These are phyloP conservation scores for Gymnorhina tibicen DNA, from an alignment of 2,113 vertebrate species.

Conservation along the genomic window DNA sequence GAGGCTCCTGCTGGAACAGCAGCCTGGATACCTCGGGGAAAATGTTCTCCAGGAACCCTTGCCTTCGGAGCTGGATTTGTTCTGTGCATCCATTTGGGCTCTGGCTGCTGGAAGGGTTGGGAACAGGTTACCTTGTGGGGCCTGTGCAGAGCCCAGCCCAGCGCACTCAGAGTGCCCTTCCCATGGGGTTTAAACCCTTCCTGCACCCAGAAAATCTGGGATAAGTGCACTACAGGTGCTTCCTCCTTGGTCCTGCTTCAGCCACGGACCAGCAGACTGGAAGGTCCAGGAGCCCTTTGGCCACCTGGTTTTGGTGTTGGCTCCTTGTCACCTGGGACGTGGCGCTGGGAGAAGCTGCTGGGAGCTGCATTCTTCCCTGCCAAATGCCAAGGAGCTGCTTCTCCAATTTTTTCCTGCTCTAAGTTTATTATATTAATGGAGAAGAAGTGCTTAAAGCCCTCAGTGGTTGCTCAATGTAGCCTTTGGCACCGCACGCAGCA, in stretches of 20 bases:
- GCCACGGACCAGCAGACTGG: not conserved
- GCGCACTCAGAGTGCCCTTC: not conserved
- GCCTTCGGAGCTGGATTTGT: not conserved
- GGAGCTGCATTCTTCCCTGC: not conserved
- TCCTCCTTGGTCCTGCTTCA: not conserved
- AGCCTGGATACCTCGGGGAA: not conserved
- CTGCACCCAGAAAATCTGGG: not conserved
- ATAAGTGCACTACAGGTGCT: accelerated
- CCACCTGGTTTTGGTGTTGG: not conserved
- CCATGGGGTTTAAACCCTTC: not conserved
- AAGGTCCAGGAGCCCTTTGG: not conserved
- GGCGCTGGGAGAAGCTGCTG: not conserved
- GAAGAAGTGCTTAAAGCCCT: constrained; percentile 31
- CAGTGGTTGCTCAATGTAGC: constrained; percentile 46
- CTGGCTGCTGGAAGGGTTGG: not conserved
- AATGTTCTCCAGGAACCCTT: not conserved
- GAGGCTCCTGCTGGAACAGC: not conserved
- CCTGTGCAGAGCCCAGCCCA: not conserved
- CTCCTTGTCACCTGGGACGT: not conserved
- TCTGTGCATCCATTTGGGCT: not conserved
- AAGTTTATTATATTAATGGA: constrained; percentile 9
- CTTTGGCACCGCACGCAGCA: not conserved
- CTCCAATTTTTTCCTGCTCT: not conserved
- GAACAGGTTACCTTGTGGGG: not conserved
- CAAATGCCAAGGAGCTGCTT: not conserved